phyloP scores from a whole-genome alignment of 2,797 vertebrate genomes.

The Setipinna tenuifilis region DNA sequence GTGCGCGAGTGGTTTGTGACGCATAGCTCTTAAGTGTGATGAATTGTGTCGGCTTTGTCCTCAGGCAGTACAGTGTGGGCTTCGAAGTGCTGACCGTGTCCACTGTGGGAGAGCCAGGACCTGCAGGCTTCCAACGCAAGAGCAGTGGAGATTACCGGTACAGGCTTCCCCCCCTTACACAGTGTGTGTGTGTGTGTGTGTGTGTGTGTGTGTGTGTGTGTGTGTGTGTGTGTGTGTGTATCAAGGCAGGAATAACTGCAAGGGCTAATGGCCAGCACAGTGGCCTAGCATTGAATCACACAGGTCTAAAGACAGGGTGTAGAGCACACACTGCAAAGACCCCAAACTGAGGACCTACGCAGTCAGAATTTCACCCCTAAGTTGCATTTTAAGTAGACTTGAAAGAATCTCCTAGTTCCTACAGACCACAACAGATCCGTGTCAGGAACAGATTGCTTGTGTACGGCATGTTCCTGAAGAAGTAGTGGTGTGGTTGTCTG shows the following conservation, averaged over 20 bases:
- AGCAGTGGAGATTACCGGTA: constrained; percentile 97
- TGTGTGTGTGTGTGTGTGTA: too few relatives aligned
- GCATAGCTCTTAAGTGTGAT: neutral
- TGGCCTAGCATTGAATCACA: neutral
- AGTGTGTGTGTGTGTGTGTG: neutral
- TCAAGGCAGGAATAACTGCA: neutral
- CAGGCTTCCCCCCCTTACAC: constrained; percentile 17
- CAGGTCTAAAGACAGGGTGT: neutral
- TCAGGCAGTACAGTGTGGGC: constrained; percentile 95
- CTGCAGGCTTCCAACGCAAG: constrained; percentile 83
- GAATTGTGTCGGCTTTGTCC: constrained; percentile 36
- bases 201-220: too few relatives aligned
- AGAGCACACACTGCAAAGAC: neutral
- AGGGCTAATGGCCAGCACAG: neutral
- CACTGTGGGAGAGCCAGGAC: constrained; percentile 78
- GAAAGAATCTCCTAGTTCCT: neutral
- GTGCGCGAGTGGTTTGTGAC: neutral
- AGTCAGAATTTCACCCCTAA: neutral
- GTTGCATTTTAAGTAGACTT: neutral
- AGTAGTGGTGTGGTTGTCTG: neutral
- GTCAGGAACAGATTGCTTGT: neutral
- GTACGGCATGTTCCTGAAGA: neutral
- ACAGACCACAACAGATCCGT: neutral
- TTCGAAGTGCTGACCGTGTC: constrained; percentile 91
- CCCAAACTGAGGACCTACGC: neutral